Evolutionary conservation across 2,113 vertebrate species (phyloP).

Genomic region (Chauna torquata): DNA sequence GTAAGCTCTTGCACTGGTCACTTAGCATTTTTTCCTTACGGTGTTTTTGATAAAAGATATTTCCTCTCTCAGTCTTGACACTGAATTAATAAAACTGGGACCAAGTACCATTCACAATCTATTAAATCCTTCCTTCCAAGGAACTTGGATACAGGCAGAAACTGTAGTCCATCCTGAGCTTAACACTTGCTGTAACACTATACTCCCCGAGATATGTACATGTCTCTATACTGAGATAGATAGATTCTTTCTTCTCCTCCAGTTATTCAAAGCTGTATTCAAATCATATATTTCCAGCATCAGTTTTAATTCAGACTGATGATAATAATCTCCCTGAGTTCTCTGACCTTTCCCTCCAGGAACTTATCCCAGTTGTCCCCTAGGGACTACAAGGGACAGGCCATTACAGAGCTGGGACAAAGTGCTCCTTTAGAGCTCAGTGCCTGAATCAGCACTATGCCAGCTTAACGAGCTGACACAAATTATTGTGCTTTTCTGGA

Average conservation of each 20-base stretch:
- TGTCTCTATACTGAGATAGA: not conserved
- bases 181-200: not conserved
- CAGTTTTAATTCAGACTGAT: conserved; percentile 16
- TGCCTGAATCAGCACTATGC: conserved; percentile 64
- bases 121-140: not conserved
- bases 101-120: not conserved
- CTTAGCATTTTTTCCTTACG: not conserved
- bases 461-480: conserved; percentile 68
- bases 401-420: conserved; percentile 25
- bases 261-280: not conserved
- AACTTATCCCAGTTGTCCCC: not conserved
- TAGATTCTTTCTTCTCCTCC: not conserved
- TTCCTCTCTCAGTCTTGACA: not conserved
- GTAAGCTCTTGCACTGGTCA: not conserved
- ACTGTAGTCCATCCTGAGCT: not conserved
- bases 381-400: not conserved
- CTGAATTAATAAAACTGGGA: not conserved
- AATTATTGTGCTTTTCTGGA: conserved; percentile 55
- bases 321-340: conserved; percentile 46
- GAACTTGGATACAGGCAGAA: not conserved
- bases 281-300: not conserved
- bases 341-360: conserved; percentile 13
- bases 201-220: not conserved
- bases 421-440: not conserved
- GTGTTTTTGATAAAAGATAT: not conserved